A percentile compares a stretch with the other conserved stretches of the same genome.
These are phyloP conservation scores for Thunnus maccoyii DNA, from an alignment of 2,113 vertebrate genomes.

Conservation along the genomic window DNA sequence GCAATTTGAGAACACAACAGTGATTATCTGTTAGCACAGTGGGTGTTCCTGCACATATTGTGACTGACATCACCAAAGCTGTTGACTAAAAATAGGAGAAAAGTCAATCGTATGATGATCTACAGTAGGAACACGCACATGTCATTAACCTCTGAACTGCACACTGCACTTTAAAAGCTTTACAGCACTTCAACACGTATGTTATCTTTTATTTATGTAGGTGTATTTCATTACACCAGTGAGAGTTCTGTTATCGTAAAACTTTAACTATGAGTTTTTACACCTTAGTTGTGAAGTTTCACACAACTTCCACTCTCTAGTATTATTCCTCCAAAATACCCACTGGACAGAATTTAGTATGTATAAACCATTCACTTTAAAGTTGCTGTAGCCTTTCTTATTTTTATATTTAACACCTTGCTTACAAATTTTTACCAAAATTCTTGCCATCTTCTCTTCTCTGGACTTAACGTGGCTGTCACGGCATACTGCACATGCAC, in stretches of 20 bases:
- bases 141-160: background rate
- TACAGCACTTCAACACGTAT: background rate
- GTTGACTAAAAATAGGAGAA: background rate
- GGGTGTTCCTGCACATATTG: background rate
- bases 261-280: constrained; percentile 15
- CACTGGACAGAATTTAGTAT: background rate
- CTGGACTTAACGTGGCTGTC: background rate
- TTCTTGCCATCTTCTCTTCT: no score
- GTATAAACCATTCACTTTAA: no score
- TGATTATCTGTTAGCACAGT: background rate
- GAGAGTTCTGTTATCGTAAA: constrained; percentile 25
- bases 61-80: background rate
- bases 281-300: constrained; percentile 42
- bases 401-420: no score
- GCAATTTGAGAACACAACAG: no score
- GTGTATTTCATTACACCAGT: constrained; percentile 7
- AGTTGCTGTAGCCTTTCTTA: no score
- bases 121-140: background rate
- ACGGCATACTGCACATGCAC: no score
- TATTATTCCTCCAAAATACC: constrained; percentile 3
- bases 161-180: background rate
- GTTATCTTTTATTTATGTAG: background rate
- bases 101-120: background rate
- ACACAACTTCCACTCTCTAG: constrained; percentile 15
- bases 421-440: no score